phyloP scores from a whole-genome alignment of 2,888 invertebrate genomes.

The Drosophila aldrichi region DNA sequence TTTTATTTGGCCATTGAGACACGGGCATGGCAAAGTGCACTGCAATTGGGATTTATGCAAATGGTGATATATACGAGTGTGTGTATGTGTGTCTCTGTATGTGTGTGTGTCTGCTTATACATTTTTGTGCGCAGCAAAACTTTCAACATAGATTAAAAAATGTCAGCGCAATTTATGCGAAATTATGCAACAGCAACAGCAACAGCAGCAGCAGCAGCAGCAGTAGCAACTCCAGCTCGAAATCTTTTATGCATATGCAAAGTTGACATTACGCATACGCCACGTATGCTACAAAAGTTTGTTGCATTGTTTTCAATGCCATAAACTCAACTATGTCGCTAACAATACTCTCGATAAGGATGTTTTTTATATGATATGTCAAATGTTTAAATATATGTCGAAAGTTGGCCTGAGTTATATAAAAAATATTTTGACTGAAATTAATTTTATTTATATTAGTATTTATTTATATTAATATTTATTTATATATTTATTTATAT shows the following conservation, averaged over 20 bases:
- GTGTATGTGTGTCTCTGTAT: slow-evolving; percentile 3
- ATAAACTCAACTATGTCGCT: slow-evolving; percentile 38
- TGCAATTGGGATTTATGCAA: slow-evolving; percentile 80
- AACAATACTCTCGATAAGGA: slow-evolving; percentile 3
- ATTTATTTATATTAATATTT: too few species aligned
- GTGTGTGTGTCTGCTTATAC: slow-evolving; percentile 10
- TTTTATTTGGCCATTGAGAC: slow-evolving; percentile 80
- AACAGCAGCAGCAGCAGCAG: slow-evolving; percentile 11
- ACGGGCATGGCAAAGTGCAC: slow-evolving; percentile 71
- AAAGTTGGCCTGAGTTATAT: background rate
- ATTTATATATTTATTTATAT: too few species aligned
- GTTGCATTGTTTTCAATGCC: slow-evolving; percentile 67
- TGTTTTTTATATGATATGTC: background rate
- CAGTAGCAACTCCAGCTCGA: slow-evolving; percentile 29
- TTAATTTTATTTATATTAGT: too few species aligned
- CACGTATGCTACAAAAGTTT: slow-evolving; percentile 44
- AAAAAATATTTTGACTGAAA: background rate
- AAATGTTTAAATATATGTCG: background rate
- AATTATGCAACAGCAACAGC: slow-evolving; percentile 66
- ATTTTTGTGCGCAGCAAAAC: slow-evolving; percentile 51
- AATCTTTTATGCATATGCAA: slow-evolving; percentile 74
- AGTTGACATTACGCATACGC: slow-evolving; percentile 71
- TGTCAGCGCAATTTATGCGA: slow-evolving; percentile 75
- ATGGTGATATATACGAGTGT: slow-evolving; percentile 64
- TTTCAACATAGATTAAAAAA: slow-evolving; percentile 78